These are phyloP conservation scores for Neofelis nebulosa DNA, from an alignment of 2,113 vertebrate genomes.

Conservation along the genomic window DNA sequence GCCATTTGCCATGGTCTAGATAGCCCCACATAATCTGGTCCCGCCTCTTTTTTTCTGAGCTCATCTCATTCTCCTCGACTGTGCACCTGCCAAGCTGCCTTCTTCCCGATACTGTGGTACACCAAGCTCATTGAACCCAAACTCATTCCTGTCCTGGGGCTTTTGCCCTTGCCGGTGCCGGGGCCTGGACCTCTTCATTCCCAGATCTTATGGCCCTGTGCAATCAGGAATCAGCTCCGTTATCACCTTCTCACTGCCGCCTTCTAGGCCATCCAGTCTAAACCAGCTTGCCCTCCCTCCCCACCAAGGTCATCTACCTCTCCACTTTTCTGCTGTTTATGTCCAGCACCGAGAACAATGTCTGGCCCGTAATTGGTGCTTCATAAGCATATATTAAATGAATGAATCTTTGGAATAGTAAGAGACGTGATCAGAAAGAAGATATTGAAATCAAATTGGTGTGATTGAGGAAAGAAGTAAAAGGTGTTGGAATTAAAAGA, in stretches of 20 bases:
- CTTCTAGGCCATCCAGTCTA: not conserved
- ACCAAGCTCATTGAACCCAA: not conserved
- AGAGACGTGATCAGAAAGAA: not conserved
- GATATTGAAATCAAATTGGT: not conserved
- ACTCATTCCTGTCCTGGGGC: not conserved
- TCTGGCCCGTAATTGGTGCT: not conserved
- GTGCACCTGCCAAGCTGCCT: no score
- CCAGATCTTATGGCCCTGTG: not conserved
- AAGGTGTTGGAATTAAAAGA: not conserved
- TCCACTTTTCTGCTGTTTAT: not conserved
- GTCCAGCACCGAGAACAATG: not conserved
- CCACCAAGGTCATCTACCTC: not conserved
- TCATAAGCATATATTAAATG: not conserved
- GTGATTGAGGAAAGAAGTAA: not conserved
- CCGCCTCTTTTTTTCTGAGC: not conserved
- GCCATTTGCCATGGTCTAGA: rapidly evolving
- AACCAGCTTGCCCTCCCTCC: not conserved
- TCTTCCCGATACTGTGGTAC: not conserved
- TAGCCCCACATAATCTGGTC: not conserved
- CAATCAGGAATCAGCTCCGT: not conserved
- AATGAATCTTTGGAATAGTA: not conserved
- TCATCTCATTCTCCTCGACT: not conserved
- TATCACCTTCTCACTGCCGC: no score
- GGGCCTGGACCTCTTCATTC: not conserved
- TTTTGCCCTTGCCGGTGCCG: not conserved